Base-by-base conservation (phyloP, 53 echinoderm and acorn worm species). In the Astropecten irregularis region DNA sequence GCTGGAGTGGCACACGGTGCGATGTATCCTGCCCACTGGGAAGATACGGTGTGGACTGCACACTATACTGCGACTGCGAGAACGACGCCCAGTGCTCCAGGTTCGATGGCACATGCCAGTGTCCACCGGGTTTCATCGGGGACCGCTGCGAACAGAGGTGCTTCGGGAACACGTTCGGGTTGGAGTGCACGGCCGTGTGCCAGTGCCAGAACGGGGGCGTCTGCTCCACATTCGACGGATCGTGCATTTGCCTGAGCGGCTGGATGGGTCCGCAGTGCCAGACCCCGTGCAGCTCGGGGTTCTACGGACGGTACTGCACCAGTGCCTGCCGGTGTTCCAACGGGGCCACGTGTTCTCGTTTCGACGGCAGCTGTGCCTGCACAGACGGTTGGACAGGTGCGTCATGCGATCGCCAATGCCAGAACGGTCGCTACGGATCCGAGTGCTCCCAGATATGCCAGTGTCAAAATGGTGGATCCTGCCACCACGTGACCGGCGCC, bases 311-410 rank as follows among this genome's bases (percentile, higher is more conserved):
- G 2, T 77, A 83, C 37, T 96, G 97, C 82, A 29, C 28, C 39
- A 50, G 83, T 22, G 49, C 59, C 0, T 96, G 96, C 65, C 26
- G 39, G 21, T 96, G 96, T 50, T 56, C 82, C 36, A 91, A 93
- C 68, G 89, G 55, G 16, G 92, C 93, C 0, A 34, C 34, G 22
- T 96, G 96, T 65, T 93, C 93, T 49, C 87, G 92, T 7, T 92
- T 93, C 42, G 92, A 89, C 73, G 97, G 97, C 14, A 84, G 82
- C 13, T 96, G 97, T 40, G 52, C 79, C n/a, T 96, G 97, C 50
- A 54, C 20, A 11, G 51, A 44, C 10, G 97, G 97, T 26, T 96
- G 89, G 89, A 90, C 84, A 1, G 97, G 97, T n/a, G 42, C 37
- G 1, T 39, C 81, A 4, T 93, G 93, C 32, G 67, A 84, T 15